Base-by-base conservation (phyloP, 2,113 vertebrate species). In the Sinosuthora webbiana region DNA sequence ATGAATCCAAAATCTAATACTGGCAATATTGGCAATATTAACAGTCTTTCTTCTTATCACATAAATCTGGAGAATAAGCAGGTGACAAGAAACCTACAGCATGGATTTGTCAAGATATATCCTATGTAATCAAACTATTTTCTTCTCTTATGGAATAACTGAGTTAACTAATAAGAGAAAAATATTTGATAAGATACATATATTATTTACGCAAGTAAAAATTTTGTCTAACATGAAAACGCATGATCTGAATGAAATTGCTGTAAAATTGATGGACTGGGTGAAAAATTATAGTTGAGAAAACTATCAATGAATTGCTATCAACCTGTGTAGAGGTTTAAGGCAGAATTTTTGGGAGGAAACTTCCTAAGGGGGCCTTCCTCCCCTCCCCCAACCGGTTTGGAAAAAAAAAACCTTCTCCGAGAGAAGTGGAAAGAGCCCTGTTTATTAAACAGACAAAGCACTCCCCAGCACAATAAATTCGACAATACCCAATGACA, bases 61-160 rank as follows among this genome's bases (percentile, higher is more conserved):
- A 20, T 52, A 64, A 42, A 60, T 17, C 23, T 55, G 20, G 8
- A 70, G 14, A 78, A 65, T 39, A 74, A 27, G 6, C 33, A 70
- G 4, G 6, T 42, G 11, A 41, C n/a, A 17, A 67, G 31, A 70
- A 79, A 31, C 1, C 3, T 25, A 21, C 19, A 55, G 33, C 5
- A 39, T 18, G 9, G 12, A 65, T 62, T 88, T 82, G 2, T 45
- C 16, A 62, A 50, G 31, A 57, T 27, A 74, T 67, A 85, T 30
- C 16, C 10, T 1, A 0, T 33, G 10, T 35, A 63, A 41, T 3
- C 7, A 16, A 31, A 45, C 3, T 37, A 3, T n/a, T 63, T 75
- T 50, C 4, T 55, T 71, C 17, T 47, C 5, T 52, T 71, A 41
- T 11, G 31, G 13, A 67, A 45, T 5, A 79, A 13, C 1, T 76